phyloP scores from a whole-genome alignment of 2,113 vertebrate genomes.

The Syngnathus scovelli region DNA sequence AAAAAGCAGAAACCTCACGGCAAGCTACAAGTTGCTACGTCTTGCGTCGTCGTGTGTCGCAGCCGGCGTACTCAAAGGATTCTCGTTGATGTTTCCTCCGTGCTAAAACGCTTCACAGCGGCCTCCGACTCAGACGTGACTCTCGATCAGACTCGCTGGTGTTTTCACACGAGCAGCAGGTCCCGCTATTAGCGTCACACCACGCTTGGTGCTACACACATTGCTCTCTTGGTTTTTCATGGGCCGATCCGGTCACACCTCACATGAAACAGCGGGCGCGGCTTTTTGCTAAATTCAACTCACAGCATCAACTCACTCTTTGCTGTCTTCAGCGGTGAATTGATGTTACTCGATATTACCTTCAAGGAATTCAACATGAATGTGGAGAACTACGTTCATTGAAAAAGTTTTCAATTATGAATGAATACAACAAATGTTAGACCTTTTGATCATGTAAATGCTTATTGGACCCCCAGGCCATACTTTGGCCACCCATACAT shows the following conservation, averaged over 20 bases:
- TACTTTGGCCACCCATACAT: no score
- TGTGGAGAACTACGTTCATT: no score
- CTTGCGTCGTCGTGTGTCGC: constrained; percentile 1
- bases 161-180: constrained; percentile 16
- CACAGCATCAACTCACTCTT: constrained; percentile 23
- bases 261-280: background rate
- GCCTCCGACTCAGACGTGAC: background rate
- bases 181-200: constrained; percentile 18
- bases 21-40: background rate
- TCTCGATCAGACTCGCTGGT: constrained; percentile 8
- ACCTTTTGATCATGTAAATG: no score
- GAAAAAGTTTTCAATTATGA: no score
- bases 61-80: background rate
- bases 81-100: background rate
- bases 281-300: constrained; percentile 7
- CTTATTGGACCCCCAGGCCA: no score
- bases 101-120: background rate
- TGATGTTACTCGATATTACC: no score
- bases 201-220: constrained; percentile 2
- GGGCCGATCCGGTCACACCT: constrained; percentile 19
- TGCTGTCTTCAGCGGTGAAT: constrained; percentile 1
- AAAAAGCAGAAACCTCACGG: constrained; percentile 8
- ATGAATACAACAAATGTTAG: no score
- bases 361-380: no score
- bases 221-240: background rate